Conservation (phyloP, 2,797 vertebrate species). For the Gymnopithys bicolor region DNA sequence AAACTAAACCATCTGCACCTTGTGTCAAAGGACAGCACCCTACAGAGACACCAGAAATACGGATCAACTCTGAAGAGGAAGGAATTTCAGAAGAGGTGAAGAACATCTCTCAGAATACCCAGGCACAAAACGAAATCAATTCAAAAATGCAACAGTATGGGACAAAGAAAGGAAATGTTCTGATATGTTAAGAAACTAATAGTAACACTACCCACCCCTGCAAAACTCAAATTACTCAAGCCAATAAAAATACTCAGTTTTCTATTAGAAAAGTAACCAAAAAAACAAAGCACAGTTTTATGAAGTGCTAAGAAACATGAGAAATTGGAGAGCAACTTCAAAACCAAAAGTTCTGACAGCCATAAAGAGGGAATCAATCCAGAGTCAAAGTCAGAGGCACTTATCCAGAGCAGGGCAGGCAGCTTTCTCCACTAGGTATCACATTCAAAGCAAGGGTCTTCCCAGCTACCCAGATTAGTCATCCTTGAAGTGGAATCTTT, state of each 20-base stretch:
- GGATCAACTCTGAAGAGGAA: background rate
- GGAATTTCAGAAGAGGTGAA: background rate
- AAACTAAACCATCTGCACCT: background rate
- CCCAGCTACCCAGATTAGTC: background rate
- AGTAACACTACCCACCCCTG: background rate
- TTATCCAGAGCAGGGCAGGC: rapidly evolving
- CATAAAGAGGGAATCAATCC: background rate
- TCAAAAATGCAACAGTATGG: background rate
- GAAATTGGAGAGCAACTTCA: background rate
- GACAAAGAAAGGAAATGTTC: background rate
- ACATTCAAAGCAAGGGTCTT: background rate
- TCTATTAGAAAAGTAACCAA: background rate
- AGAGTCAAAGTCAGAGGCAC: background rate
- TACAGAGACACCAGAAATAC: background rate
- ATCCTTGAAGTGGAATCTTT: background rate
- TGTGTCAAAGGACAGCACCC: background rate
- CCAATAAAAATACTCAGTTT: background rate
- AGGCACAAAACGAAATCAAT: background rate
- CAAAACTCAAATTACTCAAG: background rate
- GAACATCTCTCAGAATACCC: background rate
- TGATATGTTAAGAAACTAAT: background rate
- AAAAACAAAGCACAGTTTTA: background rate
- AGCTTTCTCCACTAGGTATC: background rate
- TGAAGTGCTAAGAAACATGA: background rate
- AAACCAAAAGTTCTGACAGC: background rate